Conservation (phyloP, 37 sponge, comb jelly and placozoan genomes). For the Ephydatia muelleri region DNA sequence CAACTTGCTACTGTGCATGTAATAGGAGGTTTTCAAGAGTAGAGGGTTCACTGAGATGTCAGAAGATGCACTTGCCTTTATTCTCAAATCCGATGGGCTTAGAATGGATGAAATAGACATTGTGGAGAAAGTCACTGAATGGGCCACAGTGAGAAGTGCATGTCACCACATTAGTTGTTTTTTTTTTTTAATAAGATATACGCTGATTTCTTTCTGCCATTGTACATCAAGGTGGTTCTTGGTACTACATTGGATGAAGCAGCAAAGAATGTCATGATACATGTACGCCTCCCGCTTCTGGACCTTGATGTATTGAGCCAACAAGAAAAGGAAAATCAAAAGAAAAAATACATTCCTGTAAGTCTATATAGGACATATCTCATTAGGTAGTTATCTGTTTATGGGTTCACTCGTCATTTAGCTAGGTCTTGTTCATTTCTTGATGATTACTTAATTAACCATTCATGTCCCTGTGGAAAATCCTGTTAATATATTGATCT, state of each 20-base stretch:
- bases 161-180: too few relatives aligned
- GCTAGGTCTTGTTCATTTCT: too few relatives aligned
- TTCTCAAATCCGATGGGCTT: slow-evolving; percentile 84
- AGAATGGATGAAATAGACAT: slow-evolving; percentile 91
- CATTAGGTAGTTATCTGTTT: not conserved
- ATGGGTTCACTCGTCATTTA: too few relatives aligned
- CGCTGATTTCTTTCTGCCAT: not conserved
- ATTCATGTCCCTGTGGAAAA: too few relatives aligned
- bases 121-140: slow-evolving; percentile 89
- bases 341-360: slow-evolving; percentile 91
- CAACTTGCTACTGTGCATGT: not conserved
- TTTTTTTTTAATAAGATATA: too few relatives aligned
- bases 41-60: slow-evolving; percentile 94
- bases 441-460: too few relatives aligned
- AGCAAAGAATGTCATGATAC: slow-evolving; percentile 76
- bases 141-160: slow-evolving; percentile 83
- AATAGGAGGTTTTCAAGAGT: slow-evolving; percentile 84
- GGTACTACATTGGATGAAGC: slow-evolving; percentile 78
- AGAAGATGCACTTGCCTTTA: slow-evolving; percentile 85
- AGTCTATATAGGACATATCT: slow-evolving; percentile 31
- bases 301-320: slow-evolving; percentile 83
- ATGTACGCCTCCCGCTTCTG: slow-evolving; percentile 88
- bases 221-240: slow-evolving; percentile 77
- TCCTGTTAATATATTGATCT: too few relatives aligned
- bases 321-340: slow-evolving; percentile 89